Evolutionary conservation across 2,797 vertebrate species (phyloP).

Genomic region (Rhinophrynus dorsalis): DNA sequence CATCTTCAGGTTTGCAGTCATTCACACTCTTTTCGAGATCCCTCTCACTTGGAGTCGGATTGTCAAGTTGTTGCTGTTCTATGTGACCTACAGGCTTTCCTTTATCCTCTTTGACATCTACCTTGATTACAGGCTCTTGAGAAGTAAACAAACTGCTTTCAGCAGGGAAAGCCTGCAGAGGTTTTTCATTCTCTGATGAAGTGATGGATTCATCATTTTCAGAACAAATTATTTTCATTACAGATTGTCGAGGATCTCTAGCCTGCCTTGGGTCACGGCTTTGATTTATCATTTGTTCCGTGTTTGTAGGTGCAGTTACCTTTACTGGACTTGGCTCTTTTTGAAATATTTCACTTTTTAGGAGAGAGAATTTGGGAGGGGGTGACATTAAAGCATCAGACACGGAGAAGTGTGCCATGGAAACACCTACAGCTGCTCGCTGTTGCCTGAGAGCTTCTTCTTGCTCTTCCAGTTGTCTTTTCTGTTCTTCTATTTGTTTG

Average conservation of each 20-base stretch:
- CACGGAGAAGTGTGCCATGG: slow-evolving; percentile 95
- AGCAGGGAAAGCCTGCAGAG: slow-evolving; percentile 32
- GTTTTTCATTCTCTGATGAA: slow-evolving; percentile 63
- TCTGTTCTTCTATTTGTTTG: slow-evolving; percentile 95
- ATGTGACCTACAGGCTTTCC: slow-evolving; percentile 10
- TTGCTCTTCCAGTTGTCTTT: slow-evolving; percentile 89
- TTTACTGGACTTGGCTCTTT: slow-evolving; percentile 63
- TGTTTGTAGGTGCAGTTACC: slow-evolving; percentile 51
- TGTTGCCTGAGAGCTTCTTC: slow-evolving; percentile 92
- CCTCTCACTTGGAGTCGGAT: slow-evolving; percentile 57
- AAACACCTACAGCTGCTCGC: slow-evolving; percentile 90
- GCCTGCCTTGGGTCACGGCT: slow-evolving; percentile 71
- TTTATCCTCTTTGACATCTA: neutral
- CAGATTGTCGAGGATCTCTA: slow-evolving; percentile 83
- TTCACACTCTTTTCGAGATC: slow-evolving; percentile 52
- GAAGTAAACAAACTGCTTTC: neutral
- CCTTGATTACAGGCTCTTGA: neutral
- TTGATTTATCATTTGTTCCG: slow-evolving; percentile 62
- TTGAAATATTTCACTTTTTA: slow-evolving; percentile 67
- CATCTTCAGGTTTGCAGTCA: slow-evolving; percentile 49
- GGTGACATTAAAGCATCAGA: slow-evolving; percentile 92
- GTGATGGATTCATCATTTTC: slow-evolving; percentile 49
- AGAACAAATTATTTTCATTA: slow-evolving; percentile 51
- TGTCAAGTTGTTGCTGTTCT: slow-evolving; percentile 46
- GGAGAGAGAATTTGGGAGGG: slow-evolving; percentile 73